Evolutionary conservation across 2,797 vertebrate genomes (phyloP).

Genomic region (Lithobates sylvaticus): DNA sequence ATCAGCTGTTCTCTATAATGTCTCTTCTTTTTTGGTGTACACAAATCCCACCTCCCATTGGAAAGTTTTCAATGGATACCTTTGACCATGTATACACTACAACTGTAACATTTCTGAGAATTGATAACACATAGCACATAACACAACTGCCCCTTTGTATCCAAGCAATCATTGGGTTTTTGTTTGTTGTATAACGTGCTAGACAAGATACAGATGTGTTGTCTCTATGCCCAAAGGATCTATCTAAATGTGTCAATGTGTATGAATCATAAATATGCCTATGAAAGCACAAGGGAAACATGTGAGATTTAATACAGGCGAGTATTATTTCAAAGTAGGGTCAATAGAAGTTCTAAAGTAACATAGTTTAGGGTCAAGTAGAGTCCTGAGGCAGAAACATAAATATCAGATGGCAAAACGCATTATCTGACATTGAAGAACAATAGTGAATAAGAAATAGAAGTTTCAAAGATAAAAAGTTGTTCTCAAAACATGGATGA

Average conservation of each 20-base stretch:
- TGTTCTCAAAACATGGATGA: not conserved
- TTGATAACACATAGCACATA: not conserved
- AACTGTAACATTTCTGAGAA: not conserved
- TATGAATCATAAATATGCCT: slow-evolving; percentile 12
- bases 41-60: not conserved
- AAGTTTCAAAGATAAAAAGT: not conserved
- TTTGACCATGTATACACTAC: not conserved
- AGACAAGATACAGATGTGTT: not conserved
- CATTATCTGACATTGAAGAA: slow-evolving; percentile 28
- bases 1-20: too few species aligned
- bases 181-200: not conserved
- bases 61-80: not conserved
- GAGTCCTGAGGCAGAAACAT: slow-evolving; percentile 33
- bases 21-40: not conserved
- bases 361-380: slow-evolving; percentile 27
- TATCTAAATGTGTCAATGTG: not conserved
- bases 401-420: slow-evolving; percentile 44
- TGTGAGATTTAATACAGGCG: slow-evolving; percentile 18
- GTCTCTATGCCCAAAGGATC: not conserved
- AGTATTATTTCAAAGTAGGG: slow-evolving; percentile 17
- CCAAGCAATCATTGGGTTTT: not conserved
- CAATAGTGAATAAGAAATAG: slow-evolving; percentile 1
- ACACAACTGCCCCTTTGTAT: not conserved
- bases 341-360: slow-evolving; percentile 13
- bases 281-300: slow-evolving; percentile 35